Evolutionary conservation across 1,140 invertebrate species (phyloP), one percentile per base, ranked within the genome.

Genomic region (Papilio glaucus): DNA sequence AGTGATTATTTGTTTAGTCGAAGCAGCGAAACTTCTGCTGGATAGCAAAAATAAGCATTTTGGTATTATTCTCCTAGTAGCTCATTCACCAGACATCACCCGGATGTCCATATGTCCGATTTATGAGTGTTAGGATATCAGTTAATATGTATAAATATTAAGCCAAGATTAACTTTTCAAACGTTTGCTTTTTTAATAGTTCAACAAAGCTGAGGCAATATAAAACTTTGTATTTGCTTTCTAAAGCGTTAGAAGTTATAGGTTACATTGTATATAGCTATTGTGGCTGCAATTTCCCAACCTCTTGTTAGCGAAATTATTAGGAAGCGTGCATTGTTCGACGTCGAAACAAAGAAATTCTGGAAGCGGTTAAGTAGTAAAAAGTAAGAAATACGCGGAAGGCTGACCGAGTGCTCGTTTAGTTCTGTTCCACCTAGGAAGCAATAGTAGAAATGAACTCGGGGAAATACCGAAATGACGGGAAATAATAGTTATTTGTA

Each of bases 301-400:
- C 77, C 74, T 76, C 75, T 80, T 82, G 78, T 86, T 81, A 84
- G 81, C 74, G 65, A 85, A 84, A 85, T 88, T 89, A 88, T 83
- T 87, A 84, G 84, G 85, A 89, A 85, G 82, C 76, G 75, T 73
- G 80, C 82, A 88, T 87, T 86, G 85, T 87, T 76, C 77, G 18
- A 73, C 18, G 80, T 80, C 76, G 72, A 86, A 88, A 89, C 86
- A 91, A 90, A 88, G 86, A 88, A 85, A 75, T 83, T 78, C 76
- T 78, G 76, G 70, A 75, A 77, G 78, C 76, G 45, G 67, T 53
- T 69, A 69, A 69, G 69, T 77, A 84, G 79, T 86, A 87, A 85
- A 86, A 85, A 82, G 80, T 76, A 81, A 80, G 62, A 69, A 83
- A 79, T 84, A 85, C 75, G 75, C 57, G 73, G 79, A 79, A 84